phyloP scores from a whole-genome alignment of 2,113 vertebrate species.

The Lynx canadensis region DNA sequence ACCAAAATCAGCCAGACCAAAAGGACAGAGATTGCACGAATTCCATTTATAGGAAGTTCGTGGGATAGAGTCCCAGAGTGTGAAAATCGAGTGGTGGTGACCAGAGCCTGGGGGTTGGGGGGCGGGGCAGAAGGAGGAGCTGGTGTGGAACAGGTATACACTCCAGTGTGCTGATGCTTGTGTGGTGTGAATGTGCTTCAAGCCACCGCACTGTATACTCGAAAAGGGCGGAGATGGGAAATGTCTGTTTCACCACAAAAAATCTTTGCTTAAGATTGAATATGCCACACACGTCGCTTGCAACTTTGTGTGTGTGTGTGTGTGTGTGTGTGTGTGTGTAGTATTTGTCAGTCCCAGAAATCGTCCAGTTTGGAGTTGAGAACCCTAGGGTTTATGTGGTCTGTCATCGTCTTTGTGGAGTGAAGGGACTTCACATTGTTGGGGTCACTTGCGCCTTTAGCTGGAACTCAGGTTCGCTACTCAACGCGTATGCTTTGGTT shows the following conservation, averaged over 20 bases:
- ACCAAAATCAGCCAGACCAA: not conserved
- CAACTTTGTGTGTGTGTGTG: too few relatives aligned
- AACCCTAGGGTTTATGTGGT: too few relatives aligned
- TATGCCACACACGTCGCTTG: too few relatives aligned
- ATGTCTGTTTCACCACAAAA: not conserved
- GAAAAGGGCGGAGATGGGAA: not conserved
- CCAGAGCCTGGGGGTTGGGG: not conserved
- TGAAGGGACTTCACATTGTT: too few relatives aligned
- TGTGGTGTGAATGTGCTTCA: not conserved
- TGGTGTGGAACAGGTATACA: fast-evolving
- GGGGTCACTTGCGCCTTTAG: not conserved
- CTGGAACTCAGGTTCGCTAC: not conserved
- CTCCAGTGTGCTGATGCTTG: not conserved
- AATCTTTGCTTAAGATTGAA: not conserved
- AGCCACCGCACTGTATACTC: not conserved
- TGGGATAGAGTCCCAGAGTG: not conserved
- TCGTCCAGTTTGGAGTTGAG: not conserved
- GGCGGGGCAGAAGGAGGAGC: not conserved
- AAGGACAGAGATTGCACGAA: not conserved
- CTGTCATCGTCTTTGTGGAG: not conserved
- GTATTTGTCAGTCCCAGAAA: not conserved
- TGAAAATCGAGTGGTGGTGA: too few relatives aligned
- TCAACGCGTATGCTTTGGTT: not conserved
- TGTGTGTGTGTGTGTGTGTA: too few relatives aligned
- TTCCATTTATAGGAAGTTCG: not conserved